phyloP scores from a whole-genome alignment of 2,888 invertebrate genomes.

The Deilephila elpenor region DNA sequence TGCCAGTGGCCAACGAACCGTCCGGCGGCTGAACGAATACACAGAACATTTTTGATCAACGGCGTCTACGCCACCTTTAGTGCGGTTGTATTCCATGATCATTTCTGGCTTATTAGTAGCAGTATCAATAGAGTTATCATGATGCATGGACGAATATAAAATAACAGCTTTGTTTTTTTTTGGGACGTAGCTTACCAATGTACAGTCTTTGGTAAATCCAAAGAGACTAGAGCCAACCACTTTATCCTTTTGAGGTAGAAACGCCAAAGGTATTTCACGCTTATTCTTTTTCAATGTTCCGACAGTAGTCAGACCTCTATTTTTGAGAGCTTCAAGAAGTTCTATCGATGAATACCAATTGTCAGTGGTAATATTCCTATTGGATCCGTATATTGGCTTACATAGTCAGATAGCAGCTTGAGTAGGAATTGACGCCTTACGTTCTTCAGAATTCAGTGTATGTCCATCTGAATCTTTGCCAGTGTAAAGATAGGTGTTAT shows the following conservation, averaged over 20 bases:
- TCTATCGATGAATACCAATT: too few relatives aligned
- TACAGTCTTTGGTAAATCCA: conserved; percentile 38
- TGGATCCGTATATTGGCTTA: too few relatives aligned
- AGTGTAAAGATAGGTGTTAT: too few relatives aligned
- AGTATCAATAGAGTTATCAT: conserved; percentile 32
- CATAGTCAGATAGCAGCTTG: too few relatives aligned
- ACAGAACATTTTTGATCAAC: conserved; percentile 35
- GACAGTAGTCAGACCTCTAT: too few relatives aligned
- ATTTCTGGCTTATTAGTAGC: conserved; percentile 35
- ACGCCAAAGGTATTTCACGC: too few relatives aligned
- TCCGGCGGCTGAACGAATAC: conserved; percentile 34
- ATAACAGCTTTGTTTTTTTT: conserved; percentile 35
- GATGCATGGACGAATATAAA: conserved; percentile 37
- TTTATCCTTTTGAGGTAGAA: conserved; percentile 36
- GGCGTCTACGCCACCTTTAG: conserved; percentile 35
- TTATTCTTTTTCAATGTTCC: too few relatives aligned
- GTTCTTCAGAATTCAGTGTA: too few relatives aligned
- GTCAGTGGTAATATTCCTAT: too few relatives aligned
- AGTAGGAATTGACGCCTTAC: too few relatives aligned
- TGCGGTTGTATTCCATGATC: conserved; percentile 36
- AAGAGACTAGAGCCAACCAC: conserved; percentile 31
- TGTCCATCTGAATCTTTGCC: too few relatives aligned
- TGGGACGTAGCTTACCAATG: conserved; percentile 34
- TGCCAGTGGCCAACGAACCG: conserved; percentile 39
- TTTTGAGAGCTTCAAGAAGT: too few relatives aligned